Evolutionary conservation across 30 jellyfish, hydroid and myxozoan species (phyloP).

Genomic region (Nemopilema nomurai): DNA sequence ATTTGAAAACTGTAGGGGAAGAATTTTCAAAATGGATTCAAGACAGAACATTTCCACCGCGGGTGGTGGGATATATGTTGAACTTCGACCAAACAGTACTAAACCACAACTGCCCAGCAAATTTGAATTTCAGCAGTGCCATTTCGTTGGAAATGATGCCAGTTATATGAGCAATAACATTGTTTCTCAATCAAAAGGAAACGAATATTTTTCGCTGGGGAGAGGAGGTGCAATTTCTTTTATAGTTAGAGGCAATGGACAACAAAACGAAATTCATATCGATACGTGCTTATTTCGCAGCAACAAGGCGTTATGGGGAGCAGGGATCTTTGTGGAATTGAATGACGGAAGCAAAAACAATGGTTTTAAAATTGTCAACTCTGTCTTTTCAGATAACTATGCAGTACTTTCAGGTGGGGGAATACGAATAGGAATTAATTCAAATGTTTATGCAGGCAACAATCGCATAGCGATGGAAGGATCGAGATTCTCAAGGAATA

Average conservation of each 20-base stretch:
- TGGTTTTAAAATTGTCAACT: background rate
- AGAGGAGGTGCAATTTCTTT: constrained; percentile 75
- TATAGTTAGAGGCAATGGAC: constrained; percentile 31
- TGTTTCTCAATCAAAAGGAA: constrained; percentile 4
- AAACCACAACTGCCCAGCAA: background rate
- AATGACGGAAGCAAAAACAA: constrained; percentile 33
- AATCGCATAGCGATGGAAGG: constrained; percentile 9
- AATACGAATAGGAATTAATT: constrained; percentile 41
- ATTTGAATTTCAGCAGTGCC: constrained; percentile 19
- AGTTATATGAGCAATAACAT: background rate
- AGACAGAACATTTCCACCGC: background rate
- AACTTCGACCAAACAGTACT: constrained; percentile 11
- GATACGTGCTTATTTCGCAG: constrained; percentile 18
- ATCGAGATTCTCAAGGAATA: constrained; percentile 22
- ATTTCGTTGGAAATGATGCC: constrained; percentile 35
- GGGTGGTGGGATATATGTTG: constrained; percentile 71
- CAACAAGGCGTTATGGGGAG: constrained; percentile 84
- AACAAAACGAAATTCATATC: constrained; percentile 15
- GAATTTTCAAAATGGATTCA: background rate
- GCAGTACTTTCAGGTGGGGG: constrained; percentile 83
- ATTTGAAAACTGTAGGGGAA: background rate
- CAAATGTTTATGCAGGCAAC: constrained; percentile 15
- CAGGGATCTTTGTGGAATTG: constrained; percentile 65
- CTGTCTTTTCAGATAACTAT: constrained; percentile 25
- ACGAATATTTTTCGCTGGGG: constrained; percentile 40